A percentile compares a stretch with the other conserved stretches of the same genome.
Conservation (phyloP, 2,888 invertebrate species). For the Brenthis ino region DNA sequence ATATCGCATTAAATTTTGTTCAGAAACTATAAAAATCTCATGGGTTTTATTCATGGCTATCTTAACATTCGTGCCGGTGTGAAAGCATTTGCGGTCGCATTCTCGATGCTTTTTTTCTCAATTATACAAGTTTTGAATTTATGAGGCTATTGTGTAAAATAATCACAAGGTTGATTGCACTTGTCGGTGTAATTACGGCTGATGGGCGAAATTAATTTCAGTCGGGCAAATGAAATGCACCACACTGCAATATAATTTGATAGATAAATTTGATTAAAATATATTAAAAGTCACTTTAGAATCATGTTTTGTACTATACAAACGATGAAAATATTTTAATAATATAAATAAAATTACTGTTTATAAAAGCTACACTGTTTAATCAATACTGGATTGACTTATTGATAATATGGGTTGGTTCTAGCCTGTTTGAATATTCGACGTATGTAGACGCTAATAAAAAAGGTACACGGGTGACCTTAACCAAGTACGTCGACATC, state of each 20-base stretch:
- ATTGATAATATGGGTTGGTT: not conserved
- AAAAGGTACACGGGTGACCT: constrained; percentile 33
- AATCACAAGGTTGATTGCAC: constrained; percentile 40
- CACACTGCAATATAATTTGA: not conserved
- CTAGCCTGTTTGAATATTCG: constrained; percentile 2
- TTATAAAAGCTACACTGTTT: too few species aligned
- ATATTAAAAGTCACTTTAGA: too few species aligned
- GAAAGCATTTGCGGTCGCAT: constrained; percentile 48
- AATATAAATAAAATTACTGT: too few species aligned
- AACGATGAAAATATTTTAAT: too few species aligned
- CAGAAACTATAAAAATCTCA: constrained; percentile 32
- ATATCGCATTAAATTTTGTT: constrained; percentile 16
- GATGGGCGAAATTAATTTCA: constrained; percentile 23
- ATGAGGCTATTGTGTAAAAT: constrained; percentile 54
- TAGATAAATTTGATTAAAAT: too few species aligned
- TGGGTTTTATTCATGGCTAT: constrained; percentile 51
- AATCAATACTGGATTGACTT: too few species aligned
- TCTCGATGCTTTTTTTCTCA: constrained; percentile 41
- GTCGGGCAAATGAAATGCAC: constrained; percentile 11
- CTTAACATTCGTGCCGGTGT: constrained; percentile 54
- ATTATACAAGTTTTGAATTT: constrained; percentile 29
- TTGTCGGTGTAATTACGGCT: constrained; percentile 23
- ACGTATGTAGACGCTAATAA: constrained; percentile 18
- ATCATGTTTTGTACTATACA: too few species aligned
- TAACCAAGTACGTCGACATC: constrained; percentile 36